phyloP scores from a whole-genome alignment of 64 coral and sea anemone species.

The Acropora yongei region DNA sequence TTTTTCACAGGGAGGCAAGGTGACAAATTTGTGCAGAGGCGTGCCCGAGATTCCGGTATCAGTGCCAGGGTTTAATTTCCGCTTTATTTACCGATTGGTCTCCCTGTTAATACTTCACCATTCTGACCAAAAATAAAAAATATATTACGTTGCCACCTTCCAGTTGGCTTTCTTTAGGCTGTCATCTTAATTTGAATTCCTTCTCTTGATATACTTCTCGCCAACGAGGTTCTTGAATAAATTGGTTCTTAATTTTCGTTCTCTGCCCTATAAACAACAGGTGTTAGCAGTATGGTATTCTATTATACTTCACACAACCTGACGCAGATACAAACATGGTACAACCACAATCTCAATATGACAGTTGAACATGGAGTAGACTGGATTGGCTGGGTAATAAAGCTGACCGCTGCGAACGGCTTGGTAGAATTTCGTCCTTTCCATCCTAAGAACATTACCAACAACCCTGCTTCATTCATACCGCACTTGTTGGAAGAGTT shows the following conservation, averaged over 20 bases:
- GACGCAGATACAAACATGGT: conserved; percentile 23
- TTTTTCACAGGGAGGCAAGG: no score
- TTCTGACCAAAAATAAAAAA: no score
- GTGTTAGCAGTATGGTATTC: conserved; percentile 44
- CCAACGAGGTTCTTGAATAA: neutral
- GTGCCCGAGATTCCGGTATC: no score
- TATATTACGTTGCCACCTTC: no score
- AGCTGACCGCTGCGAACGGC: conserved; percentile 28
- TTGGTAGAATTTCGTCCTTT: conserved; percentile 49
- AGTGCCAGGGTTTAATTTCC: no score
- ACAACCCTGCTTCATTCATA: conserved; percentile 51
- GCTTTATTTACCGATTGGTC: no score
- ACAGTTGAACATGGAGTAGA: conserved; percentile 19
- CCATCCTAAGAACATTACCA: neutral
- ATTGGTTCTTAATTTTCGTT: no score
- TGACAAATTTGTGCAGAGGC: no score
- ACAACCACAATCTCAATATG: conserved; percentile 23
- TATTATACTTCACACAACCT: conserved; percentile 45
- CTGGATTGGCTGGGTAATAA: conserved; percentile 37
- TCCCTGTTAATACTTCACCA: no score
- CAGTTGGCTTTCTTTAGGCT: no score
- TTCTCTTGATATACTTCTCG: no score
- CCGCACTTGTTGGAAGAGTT: conserved; percentile 50
- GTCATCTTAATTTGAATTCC: no score
- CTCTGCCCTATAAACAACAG: neutral